Percentiles rank a stretch among this genome's conserved stretches.
Conservation (phyloP, 2,797 vertebrate species). For the Anabacerthia variegaticeps region DNA sequence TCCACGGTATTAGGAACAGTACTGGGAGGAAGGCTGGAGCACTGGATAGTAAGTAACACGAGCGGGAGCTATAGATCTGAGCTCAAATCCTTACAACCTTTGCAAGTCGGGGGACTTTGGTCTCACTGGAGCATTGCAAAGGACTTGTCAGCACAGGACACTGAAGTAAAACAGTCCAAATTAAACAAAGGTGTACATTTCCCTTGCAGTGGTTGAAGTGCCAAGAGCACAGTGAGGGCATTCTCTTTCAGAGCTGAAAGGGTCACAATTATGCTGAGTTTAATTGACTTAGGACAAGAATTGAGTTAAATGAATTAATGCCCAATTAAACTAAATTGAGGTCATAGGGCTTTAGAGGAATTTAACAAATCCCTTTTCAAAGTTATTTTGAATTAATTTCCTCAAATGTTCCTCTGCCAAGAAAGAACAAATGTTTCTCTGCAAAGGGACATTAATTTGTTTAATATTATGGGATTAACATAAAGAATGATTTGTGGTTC, state of each 20-base stretch:
- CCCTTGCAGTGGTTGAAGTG: background rate
- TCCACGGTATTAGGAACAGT: rapidly evolving
- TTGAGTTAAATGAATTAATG: constrained; percentile 2
- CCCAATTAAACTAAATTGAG: constrained; percentile 18
- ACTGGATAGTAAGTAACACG: background rate
- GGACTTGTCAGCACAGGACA: background rate
- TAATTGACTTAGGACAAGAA: constrained; percentile 37
- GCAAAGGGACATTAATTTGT: constrained; percentile 5
- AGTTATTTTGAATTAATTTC: constrained; percentile 45
- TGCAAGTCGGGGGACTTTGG: background rate
- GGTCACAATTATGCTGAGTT: constrained; percentile 6
- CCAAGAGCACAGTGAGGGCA: background rate
- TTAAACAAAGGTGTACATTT: background rate
- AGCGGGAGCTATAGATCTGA: background rate
- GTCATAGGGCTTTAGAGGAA: background rate
- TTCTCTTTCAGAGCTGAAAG: background rate
- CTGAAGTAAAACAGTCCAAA: background rate
- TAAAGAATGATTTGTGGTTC: constrained; percentile 23
- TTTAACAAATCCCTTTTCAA: constrained; percentile 35
- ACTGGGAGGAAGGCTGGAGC: background rate
- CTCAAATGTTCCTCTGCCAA: background rate
- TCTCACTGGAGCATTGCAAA: background rate
- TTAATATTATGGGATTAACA: constrained; percentile 30
- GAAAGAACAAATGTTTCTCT: constrained; percentile 22
- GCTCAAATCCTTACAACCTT: background rate